phyloP scores from a whole-genome alignment of 2,113 vertebrate genomes.

The Malaclemys terrapin region DNA sequence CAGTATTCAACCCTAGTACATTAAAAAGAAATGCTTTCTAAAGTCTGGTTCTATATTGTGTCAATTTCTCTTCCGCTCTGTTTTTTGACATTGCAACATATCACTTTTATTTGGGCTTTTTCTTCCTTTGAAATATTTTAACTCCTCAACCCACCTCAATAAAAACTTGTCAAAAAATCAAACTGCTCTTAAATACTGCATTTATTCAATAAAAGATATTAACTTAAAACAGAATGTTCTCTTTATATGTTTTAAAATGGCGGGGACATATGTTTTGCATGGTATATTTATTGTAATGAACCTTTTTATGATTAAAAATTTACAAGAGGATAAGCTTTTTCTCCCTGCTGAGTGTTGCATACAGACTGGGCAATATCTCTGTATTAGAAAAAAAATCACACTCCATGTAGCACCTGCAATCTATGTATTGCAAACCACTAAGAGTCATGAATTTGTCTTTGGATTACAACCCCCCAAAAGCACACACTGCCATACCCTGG shows the following conservation, averaged over 20 bases:
- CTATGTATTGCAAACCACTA: not conserved
- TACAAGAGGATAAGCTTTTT: not conserved
- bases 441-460: not conserved
- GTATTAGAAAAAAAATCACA: not conserved
- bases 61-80: not conserved
- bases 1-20: not conserved
- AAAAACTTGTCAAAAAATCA: not conserved
- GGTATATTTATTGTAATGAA: not conserved
- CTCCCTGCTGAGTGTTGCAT: not conserved
- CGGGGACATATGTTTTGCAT: not conserved
- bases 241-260: not conserved
- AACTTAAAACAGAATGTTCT: not conserved
- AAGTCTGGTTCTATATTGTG: not conserved
- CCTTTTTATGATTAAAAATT: not conserved
- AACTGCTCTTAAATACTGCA: not conserved
- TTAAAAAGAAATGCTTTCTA: not conserved
- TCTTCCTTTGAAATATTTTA: not conserved
- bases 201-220: not conserved
- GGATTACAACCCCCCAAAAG: not conserved
- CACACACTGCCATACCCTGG: not conserved
- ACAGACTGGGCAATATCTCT: not conserved
- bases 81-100: not conserved
- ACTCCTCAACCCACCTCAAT: not conserved
- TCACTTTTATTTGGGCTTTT: not conserved
- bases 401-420: not conserved